Base-by-base conservation (phyloP, 2,113 vertebrate species). In the Vidua macroura region DNA sequence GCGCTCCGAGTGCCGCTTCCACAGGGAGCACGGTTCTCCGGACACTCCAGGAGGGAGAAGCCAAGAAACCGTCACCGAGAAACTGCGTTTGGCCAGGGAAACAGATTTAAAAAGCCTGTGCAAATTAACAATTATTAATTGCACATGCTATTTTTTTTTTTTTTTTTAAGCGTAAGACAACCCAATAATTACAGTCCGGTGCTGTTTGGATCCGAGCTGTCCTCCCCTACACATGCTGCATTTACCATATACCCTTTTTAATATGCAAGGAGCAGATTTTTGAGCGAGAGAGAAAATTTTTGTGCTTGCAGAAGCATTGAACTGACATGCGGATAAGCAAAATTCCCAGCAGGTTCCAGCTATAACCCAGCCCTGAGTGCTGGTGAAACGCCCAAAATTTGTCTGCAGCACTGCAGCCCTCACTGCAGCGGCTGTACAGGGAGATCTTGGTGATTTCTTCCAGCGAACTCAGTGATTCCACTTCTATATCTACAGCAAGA, bases 181-280 rank as follows among this genome's bases (percentile, higher is more conserved):
- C 58, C 49, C 66, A 66, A 13, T 46, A 77, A 58, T 60, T 77
- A 87, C 16, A n/a, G 64, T 33, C 79, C 59, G 23, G 30, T 68
- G 75, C 20, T 77, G 80, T 56, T 80, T 79, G 74, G 39, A 52
- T 60, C 58, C 6, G 35, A 83, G 62, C n/a, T 14, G 39, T 9
- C 53, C 37, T 94, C 23, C 33, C 20, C 78, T 89, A 46, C 68
- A 43, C 10, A 58, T 41, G 68, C 62, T 43, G 82, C 35, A 2
- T 76, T 80, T 79, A 51, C 30, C 70, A 13, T 51, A 3, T 4
- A 13, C 28, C 70, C 79, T 94, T 95, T 86, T 72, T 74, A 86
- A 77, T 60, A 93, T 67, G 79, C 87, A 92, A 92, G 79, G 20
- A 88, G 68, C 72, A 56, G 56, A 37, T 86, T 68, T 95, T 84